Conservation (phyloP, 2,888 invertebrate species). For the Lamellibrachia satsuma region DNA sequence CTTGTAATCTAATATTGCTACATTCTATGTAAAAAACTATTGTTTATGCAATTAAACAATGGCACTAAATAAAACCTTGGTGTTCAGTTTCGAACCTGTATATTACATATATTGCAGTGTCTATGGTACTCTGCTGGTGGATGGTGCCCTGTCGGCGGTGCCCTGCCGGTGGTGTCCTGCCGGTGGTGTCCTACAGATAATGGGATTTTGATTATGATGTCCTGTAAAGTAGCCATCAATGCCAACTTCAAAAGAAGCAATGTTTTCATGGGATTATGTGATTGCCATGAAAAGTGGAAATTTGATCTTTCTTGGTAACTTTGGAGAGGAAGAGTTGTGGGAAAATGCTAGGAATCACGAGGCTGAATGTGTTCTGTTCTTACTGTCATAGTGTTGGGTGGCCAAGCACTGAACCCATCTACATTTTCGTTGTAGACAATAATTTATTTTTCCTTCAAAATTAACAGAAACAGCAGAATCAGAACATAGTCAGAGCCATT, state of each 20-base stretch:
- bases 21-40: background rate
- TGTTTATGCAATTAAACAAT: slow-evolving; percentile 13
- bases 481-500: background rate
- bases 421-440: background rate
- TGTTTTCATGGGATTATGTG: background rate
- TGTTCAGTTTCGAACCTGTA: background rate
- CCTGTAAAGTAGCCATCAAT: background rate
- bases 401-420: background rate
- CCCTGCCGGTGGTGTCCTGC: background rate
- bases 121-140: background rate
- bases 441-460: background rate
- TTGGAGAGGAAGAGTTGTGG: no score
- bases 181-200: background rate
- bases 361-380: background rate
- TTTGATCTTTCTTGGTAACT: no score
- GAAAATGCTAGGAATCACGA: background rate
- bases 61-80: background rate
- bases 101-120: background rate
- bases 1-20: background rate
- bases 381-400: background rate
- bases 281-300: background rate
- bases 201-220: background rate
- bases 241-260: background rate
- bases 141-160: background rate
- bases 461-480: background rate